These are phyloP conservation scores for Geothlypis trichas DNA, from an alignment of 2,113 vertebrate species.

Conservation along the genomic window DNA sequence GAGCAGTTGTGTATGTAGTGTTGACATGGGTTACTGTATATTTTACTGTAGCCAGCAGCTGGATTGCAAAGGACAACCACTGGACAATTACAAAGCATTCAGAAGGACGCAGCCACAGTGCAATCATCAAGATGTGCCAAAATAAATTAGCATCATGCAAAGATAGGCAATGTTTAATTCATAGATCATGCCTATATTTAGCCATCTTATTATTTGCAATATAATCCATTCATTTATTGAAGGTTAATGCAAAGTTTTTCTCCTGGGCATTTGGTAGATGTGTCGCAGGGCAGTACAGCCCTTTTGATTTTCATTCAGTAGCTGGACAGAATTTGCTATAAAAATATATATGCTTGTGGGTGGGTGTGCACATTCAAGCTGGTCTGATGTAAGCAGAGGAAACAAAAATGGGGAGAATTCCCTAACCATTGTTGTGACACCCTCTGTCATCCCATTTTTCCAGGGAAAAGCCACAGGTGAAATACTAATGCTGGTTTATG, in stretches of 20 bases:
- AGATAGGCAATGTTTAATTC: constrained; percentile 71
- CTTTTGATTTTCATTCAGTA: constrained; percentile 42
- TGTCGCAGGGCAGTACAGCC: constrained; percentile 1
- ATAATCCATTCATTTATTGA: constrained; percentile 66
- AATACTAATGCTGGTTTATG: background rate
- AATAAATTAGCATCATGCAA: constrained; percentile 70
- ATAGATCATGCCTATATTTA: constrained; percentile 66
- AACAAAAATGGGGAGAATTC: background rate
- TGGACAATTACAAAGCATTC: constrained; percentile 58
- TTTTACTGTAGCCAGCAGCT: constrained; percentile 37
- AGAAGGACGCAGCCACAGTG: constrained; percentile 47
- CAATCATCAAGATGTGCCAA: constrained; percentile 51
- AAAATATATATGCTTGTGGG: background rate
- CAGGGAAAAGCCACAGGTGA: background rate
- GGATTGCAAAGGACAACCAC: constrained; percentile 50
- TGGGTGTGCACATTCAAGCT: background rate
- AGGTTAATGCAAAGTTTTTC: constrained; percentile 64
- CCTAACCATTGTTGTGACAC: background rate
- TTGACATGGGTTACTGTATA: background rate
- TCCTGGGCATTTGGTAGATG: constrained; percentile 34
- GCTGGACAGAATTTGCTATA: background rate
- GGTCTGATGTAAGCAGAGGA: background rate
- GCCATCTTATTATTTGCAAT: constrained; percentile 58
- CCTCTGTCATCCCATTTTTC: background rate
- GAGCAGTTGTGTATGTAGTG: background rate